Evolutionary conservation across 2,797 vertebrate species (phyloP).

Genomic region (Propithecus perrieri): DNA sequence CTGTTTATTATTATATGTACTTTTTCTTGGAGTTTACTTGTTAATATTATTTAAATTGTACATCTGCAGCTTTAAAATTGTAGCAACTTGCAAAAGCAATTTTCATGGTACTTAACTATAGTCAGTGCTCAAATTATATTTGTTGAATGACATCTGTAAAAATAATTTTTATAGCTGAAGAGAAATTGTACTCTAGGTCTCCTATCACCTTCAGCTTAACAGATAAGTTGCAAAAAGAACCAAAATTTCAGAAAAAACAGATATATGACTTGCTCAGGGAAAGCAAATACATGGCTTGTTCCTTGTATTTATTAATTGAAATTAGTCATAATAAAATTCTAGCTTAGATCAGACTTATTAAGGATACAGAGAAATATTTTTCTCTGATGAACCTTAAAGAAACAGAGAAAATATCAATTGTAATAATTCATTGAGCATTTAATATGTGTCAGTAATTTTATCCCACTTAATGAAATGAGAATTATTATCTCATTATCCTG

Average conservation of each 20-base stretch:
- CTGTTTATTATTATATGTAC: background rate
- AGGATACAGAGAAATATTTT: background rate
- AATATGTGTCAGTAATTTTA: background rate
- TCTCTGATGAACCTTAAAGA: background rate
- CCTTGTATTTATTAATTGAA: background rate
- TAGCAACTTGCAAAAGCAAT: background rate
- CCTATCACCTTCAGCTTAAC: background rate
- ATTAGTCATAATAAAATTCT: conserved; percentile 41
- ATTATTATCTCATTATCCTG: background rate
- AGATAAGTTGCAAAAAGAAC: background rate
- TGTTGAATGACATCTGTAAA: background rate
- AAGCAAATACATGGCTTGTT: background rate
- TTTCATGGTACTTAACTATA: background rate
- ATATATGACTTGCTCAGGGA: too few relatives aligned
- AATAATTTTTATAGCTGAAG: background rate
- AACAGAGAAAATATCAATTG: background rate
- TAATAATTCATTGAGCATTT: conserved; percentile 6
- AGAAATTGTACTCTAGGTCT: background rate
- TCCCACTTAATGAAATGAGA: background rate
- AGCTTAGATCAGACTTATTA: background rate
- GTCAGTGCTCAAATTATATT: background rate
- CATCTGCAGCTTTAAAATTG: background rate
- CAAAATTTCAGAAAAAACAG: background rate
- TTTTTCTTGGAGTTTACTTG: background rate
- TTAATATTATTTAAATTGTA: background rate